Evolutionary conservation across 2,797 vertebrate species (phyloP), one percentile per base, ranked within the genome.

Genomic region (Micropoecilia bifurca): DNA sequence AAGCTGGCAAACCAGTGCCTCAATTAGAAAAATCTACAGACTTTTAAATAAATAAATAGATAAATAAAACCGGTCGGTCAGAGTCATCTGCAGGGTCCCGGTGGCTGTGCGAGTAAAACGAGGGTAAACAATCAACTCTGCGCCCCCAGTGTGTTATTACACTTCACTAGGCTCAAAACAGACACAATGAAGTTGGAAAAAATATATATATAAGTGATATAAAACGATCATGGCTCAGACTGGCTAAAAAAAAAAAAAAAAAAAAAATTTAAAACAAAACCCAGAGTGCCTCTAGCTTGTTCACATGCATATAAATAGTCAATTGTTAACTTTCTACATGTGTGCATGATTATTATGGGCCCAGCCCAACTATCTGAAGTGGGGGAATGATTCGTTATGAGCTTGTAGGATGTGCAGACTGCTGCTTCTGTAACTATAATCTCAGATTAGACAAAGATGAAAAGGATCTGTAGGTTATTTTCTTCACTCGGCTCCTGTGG

Each of bases 31-130:
- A n/a, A 48, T 28, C 50, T 86, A 74, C 88, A 85, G 78, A 82
- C 63, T 86, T 82, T 94, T 93, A 94, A 96, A 96, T 96, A 96
- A 96, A 96, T 96, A 96, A 95, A 96, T 96, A 96, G 75, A 96
- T 96, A 96, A 95, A 96, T 96, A 96, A 95, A 92, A 91, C 87
- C 83, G 82, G 77, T 82, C 80, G 74, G 87, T 87, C 81, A 81
- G 87, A 68, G 50, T 80, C 55, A 46, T 83, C 90, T 87, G 81
- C 86, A 84, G 85, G 84, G 84, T 80, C 84, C 68, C 87, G 83
- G 85, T 77, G 78, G 68, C 10, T 30, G 53, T 79, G 74, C 46
- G 77, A 48, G 76, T 47, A 50, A 73, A 57, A 55, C 30, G 75
- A 82, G 78, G 83, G 89, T 91, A 93, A 93, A 93, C 91, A 86